phyloP scores from a whole-genome alignment of 2,797 vertebrate genomes.

The Carduelis carduelis region DNA sequence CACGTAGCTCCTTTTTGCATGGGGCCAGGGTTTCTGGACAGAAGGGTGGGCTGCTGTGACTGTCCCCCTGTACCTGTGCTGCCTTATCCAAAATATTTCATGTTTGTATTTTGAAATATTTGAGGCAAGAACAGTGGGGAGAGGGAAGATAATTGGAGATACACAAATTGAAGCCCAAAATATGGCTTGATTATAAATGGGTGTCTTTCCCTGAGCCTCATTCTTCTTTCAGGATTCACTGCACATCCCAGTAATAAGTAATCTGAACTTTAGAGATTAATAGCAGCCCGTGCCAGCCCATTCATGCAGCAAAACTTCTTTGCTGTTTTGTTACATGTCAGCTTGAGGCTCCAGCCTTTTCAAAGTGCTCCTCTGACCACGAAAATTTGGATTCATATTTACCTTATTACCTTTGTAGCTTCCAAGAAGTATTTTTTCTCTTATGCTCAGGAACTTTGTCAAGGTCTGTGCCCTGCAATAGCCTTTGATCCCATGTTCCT shows the following conservation, averaged over 20 bases:
- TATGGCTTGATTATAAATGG: neutral
- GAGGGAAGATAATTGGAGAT: neutral
- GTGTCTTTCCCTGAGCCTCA: neutral
- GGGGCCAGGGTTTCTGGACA: neutral
- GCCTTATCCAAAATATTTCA: neutral
- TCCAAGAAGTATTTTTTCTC: neutral
- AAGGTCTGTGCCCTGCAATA: neutral
- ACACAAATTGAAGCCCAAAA: neutral
- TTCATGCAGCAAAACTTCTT: slow-evolving; percentile 1
- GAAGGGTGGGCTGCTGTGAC: neutral
- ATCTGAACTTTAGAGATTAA: slow-evolving; percentile 13
- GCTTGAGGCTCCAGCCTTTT: neutral
- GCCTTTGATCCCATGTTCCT: neutral
- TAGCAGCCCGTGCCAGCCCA: neutral
- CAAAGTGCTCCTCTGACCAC: neutral
- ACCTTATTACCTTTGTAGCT: neutral
- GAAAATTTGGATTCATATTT: slow-evolving; percentile 8
- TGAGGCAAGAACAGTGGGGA: neutral
- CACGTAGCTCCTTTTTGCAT: neutral
- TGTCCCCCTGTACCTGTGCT: neutral
- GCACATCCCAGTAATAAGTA: neutral
- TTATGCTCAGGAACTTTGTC: neutral
- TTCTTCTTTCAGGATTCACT: neutral
- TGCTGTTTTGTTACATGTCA: neutral
- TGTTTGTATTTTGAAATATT: neutral